Evolutionary conservation across 2,113 vertebrate genomes (phyloP).

Genomic region (Etheostoma cragini): DNA sequence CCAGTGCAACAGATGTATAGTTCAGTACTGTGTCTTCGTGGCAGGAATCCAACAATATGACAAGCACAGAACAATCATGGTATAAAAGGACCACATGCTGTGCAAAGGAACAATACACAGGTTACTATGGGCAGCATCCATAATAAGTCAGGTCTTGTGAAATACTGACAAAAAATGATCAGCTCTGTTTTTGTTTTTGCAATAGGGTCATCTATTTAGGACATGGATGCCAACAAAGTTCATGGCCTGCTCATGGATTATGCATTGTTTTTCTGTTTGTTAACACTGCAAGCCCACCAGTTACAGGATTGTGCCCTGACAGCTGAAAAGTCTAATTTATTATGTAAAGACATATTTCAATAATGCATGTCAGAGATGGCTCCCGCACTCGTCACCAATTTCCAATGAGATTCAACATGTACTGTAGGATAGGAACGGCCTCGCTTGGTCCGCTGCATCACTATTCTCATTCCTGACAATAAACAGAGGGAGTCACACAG

Average conservation of each 20-base stretch:
- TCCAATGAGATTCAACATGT: constrained; percentile 17
- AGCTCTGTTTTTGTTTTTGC: not conserved
- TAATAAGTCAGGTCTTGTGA: not conserved
- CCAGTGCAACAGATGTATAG: constrained; percentile 5
- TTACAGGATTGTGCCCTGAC: constrained; percentile 18
- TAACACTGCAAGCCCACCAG: constrained; percentile 4
- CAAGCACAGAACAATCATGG: not conserved
- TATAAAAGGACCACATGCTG: not conserved
- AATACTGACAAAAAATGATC: not conserved
- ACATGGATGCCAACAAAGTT: constrained; percentile 13
- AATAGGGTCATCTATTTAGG: not conserved
- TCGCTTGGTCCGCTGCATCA: not conserved
- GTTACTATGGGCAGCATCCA: no score
- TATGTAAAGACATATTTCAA: constrained; percentile 36
- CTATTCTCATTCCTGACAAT: constrained; percentile 25
- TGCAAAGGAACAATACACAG: not conserved
- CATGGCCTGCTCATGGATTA: constrained; percentile 14
- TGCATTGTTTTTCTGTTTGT: constrained; percentile 24
- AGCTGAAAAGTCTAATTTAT: constrained; percentile 43
- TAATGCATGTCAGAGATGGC: constrained; percentile 25
- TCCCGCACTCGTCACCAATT: not conserved
- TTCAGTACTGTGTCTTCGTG: not conserved
- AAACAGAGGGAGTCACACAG: constrained; percentile 5
- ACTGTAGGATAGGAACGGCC: not conserved
- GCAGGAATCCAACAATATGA: not conserved